These are phyloP conservation scores for Ambastaia sidthimunki DNA, from an alignment of 2,797 vertebrate genomes.

Conservation along the genomic window DNA sequence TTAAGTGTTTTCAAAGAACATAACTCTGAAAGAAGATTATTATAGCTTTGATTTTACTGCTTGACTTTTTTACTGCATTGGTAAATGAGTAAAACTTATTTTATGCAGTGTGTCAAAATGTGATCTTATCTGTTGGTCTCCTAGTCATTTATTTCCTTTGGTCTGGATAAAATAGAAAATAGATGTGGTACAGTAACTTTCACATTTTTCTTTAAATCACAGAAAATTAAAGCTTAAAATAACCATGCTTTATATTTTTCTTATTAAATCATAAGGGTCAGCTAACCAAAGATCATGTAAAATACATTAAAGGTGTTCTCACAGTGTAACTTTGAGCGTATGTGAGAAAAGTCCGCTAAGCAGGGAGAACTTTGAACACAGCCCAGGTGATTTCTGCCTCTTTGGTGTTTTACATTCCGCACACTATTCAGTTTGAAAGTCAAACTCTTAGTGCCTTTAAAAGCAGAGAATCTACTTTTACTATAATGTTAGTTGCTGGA, in stretches of 20 bases:
- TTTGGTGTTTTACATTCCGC: constrained; percentile 31
- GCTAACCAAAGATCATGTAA: not conserved
- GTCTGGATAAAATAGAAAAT: too few species aligned
- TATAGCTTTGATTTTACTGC: too few species aligned
- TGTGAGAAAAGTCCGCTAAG: not conserved
- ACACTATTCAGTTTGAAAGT: constrained; percentile 59
- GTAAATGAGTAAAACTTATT: not conserved
- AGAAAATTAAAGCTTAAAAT: not conserved
- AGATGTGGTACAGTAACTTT: too few species aligned
- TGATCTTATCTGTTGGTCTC: constrained; percentile 40
- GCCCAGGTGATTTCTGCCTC: not conserved
- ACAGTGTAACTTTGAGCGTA: not conserved
- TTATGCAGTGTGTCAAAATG: constrained; percentile 8
- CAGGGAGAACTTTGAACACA: not conserved
- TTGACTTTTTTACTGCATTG: not conserved
- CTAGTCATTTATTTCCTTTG: constrained; percentile 55
- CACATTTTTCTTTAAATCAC: too few species aligned
- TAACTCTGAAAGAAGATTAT: too few species aligned
- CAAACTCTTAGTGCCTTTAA: constrained; percentile 44
- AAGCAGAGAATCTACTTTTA: constrained; percentile 39
- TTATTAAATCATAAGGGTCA: not conserved
- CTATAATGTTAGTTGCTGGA: constrained; percentile 54
- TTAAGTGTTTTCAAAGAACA: too few species aligned
- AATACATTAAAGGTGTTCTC: not conserved
- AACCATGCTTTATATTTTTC: not conserved